phyloP scores from a whole-genome alignment of 2,888 invertebrate genomes.

The Salpingus planirostris region DNA sequence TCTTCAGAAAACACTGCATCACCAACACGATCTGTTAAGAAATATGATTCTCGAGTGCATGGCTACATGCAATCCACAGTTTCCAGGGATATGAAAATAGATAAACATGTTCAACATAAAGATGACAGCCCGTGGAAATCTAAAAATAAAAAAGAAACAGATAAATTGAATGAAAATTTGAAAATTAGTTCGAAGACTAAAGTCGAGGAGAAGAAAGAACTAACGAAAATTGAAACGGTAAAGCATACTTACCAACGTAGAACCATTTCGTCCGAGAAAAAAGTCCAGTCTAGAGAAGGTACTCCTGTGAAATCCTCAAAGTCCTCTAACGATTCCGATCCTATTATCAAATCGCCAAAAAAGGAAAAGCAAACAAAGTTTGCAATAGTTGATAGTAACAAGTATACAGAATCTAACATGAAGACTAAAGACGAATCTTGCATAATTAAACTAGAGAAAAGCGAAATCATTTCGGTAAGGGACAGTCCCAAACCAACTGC shows the following conservation, averaged over 20 bases:
- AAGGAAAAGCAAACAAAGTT: slow-evolving; percentile 13
- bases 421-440: slow-evolving; percentile 8
- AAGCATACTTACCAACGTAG: slow-evolving; percentile 23
- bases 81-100: slow-evolving; percentile 48
- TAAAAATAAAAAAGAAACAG: slow-evolving; percentile 34
- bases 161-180: slow-evolving; percentile 31
- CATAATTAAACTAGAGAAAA: slow-evolving; percentile 16
- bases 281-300: slow-evolving; percentile 20
- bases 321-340: slow-evolving; percentile 5
- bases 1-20: slow-evolving; percentile 4
- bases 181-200: slow-evolving; percentile 16
- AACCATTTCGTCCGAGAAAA: slow-evolving; percentile 25
- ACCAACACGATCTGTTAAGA: slow-evolving; percentile 19
- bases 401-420: slow-evolving; percentile 14
- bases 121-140: slow-evolving; percentile 10
- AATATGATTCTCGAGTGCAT: slow-evolving; percentile 32
- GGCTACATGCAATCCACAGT: slow-evolving; percentile 55
- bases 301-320: slow-evolving; percentile 17
- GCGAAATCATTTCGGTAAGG: slow-evolving; percentile 20
- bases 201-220: slow-evolving; percentile 12
- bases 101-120: slow-evolving; percentile 24
- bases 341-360: too few species aligned
- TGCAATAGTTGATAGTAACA: slow-evolving; percentile 9
- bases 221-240: slow-evolving; percentile 8
- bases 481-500: slow-evolving; percentile 36